Percentiles rank a stretch among this genome's conserved stretches.
Evolutionary conservation across 2,888 invertebrate species (phyloP).

Genomic region (Megastigmus dorsalis): DNA sequence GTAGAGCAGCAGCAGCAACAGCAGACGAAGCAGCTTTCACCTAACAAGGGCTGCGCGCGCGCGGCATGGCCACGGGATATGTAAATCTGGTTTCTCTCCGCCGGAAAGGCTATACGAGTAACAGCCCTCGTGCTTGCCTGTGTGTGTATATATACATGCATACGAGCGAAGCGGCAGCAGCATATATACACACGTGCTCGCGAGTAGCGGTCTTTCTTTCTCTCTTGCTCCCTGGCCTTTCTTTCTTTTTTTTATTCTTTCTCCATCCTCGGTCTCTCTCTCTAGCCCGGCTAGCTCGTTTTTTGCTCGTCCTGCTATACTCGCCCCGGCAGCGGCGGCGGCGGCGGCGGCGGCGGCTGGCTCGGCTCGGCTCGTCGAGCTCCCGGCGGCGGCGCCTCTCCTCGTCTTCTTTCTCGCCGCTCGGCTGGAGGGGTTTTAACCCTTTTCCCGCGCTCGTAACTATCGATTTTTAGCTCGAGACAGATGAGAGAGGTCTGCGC

Average conservation of each 20-base stretch:
- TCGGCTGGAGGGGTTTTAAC: constrained; percentile 69
- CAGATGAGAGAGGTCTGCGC: constrained; percentile 58
- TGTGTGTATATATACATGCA: background rate
- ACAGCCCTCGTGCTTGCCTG: background rate
- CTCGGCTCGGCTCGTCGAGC: constrained; percentile 4
- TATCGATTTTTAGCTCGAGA: constrained; percentile 73
- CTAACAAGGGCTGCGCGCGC: constrained; percentile 66
- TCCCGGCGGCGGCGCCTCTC: constrained; percentile 43
- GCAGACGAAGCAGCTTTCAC: constrained; percentile 69
- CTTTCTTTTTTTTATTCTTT: background rate
- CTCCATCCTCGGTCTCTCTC: constrained; percentile 56
- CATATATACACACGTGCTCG: background rate
- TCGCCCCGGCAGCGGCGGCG: constrained; percentile 22
- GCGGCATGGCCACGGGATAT: constrained; percentile 56
- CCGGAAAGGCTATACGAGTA: background rate
- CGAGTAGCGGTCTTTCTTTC: constrained; percentile 7
- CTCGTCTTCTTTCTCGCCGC: constrained; percentile 55
- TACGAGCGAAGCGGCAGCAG: too few species aligned
- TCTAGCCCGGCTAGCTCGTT: constrained; percentile 54
- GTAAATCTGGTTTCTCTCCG: constrained; percentile 59
- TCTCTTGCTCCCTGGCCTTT: constrained; percentile 9
- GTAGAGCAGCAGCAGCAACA: constrained; percentile 42
- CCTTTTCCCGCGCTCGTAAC: constrained; percentile 68
- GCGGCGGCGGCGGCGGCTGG: too few species aligned
- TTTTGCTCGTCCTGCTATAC: constrained; percentile 60